Conservation (phyloP, 1,140 invertebrate species). For the Atta texana region DNA sequence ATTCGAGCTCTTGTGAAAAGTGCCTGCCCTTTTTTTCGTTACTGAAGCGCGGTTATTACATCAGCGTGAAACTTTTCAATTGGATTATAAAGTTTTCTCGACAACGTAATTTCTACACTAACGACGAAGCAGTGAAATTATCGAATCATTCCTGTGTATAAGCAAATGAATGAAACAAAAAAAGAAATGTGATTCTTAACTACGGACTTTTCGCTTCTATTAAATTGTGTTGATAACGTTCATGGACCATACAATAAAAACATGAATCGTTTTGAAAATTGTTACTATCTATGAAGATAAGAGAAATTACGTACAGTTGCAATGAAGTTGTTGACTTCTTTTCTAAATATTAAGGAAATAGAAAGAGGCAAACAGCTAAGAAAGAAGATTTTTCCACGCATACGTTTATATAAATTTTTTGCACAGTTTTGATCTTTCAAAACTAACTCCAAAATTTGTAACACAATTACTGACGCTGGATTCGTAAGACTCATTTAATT, state of each 20-base stretch:
- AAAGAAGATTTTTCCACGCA: slow-evolving; percentile 8
- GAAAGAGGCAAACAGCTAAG: too few relatives aligned
- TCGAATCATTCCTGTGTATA: slow-evolving; percentile 36
- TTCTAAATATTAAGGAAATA: too few relatives aligned
- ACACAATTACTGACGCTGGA: too few relatives aligned
- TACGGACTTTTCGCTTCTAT: neutral
- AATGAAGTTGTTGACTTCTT: neutral
- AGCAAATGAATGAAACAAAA: slow-evolving; percentile 23
- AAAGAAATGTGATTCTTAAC: neutral
- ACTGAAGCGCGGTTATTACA: slow-evolving; percentile 61
- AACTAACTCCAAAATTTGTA: too few relatives aligned
- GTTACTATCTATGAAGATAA: neutral
- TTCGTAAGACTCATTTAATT: too few relatives aligned
- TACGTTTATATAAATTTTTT: neutral
- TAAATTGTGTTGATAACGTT: neutral
- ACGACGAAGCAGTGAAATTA: slow-evolving; percentile 53
- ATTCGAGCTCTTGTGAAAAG: slow-evolving; percentile 43
- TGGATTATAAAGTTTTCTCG: slow-evolving; percentile 63
- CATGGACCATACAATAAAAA: neutral
- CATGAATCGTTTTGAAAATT: neutral
- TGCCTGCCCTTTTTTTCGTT: slow-evolving; percentile 28
- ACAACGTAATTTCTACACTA: slow-evolving; percentile 40
- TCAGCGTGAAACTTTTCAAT: slow-evolving; percentile 64
- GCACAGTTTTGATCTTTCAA: neutral
- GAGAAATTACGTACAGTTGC: neutral